A percentile compares a stretch with the other conserved stretches of the same genome.
Conservation (phyloP, 2,888 invertebrate species). For the Harpalus rufipes region DNA sequence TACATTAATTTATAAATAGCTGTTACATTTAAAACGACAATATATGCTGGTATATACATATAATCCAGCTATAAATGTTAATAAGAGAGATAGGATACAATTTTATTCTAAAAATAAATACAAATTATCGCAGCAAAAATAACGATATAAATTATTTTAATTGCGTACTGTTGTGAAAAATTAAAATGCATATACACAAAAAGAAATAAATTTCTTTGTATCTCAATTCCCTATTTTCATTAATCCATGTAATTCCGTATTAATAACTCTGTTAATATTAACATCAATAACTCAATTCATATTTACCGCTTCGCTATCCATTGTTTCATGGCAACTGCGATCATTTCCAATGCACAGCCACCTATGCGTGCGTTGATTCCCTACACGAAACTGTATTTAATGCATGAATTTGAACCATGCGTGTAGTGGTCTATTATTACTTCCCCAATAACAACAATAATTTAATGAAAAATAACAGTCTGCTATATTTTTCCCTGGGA, state of each 20-base stretch:
- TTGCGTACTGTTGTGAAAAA: constrained; percentile 7
- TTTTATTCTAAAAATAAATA: constrained; percentile 11
- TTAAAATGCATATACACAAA: background rate
- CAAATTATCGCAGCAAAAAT: constrained; percentile 17
- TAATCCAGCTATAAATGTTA: constrained; percentile 12
- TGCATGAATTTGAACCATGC: constrained; percentile 52
- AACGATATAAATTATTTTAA: constrained; percentile 21
- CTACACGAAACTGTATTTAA: constrained; percentile 57
- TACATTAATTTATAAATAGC: background rate
- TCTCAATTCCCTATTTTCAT: background rate
- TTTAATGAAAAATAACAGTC: constrained; percentile 34
- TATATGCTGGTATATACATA: background rate
- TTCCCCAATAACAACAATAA: constrained; percentile 36
- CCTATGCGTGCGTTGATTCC: constrained; percentile 49
- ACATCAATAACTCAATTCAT: constrained; percentile 19
- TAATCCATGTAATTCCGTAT: background rate
- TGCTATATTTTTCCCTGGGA: constrained; percentile 12
- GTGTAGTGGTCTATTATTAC: constrained; percentile 43
- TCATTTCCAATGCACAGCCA: constrained; percentile 3
- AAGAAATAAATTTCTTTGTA: background rate
- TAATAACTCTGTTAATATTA: constrained; percentile 28
- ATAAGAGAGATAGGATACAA: constrained; percentile 5
- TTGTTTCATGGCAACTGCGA: background rate
- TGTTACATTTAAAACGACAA: constrained; percentile 16
- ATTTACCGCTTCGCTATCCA: background rate